Evolutionary conservation across 2,113 vertebrate genomes (phyloP), one percentile per base, ranked within the genome.

Genomic region (Cynocephalus volans): DNA sequence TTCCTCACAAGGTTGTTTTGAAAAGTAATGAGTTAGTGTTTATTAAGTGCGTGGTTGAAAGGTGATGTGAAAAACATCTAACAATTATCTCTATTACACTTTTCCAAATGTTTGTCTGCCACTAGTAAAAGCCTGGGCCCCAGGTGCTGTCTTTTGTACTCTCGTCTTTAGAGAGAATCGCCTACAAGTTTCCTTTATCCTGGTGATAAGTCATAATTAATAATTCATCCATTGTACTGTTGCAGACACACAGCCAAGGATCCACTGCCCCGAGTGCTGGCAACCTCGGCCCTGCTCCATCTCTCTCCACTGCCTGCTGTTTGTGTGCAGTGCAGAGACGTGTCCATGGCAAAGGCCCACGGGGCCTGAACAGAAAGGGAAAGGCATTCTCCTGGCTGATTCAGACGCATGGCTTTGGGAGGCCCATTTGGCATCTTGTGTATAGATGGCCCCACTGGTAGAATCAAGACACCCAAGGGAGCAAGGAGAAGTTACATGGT

Each of bases 221-320:
- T 97, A 98, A 97, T 98, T 98, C 93, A 97, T 97, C 75, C 65
- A 93, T 88, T 97, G 77, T 94, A 69, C 89, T 95, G 17, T 45
- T 4, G 6, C 54, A 93, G 64, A 93, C 60, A 41, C 52, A 14
- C 56, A 45, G 96, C 97, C 92, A 97, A 96, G 76, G 89, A 76
- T 41, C 76, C 77, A 94, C 48, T 0, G 54, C 97, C 89, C 62
- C 1, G 2, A 83, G 97, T 19, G 0, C 12, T 97, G 97, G 95
- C 94, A 95, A 89, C 54, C 88, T 72, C 73, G 8, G 1, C 41
- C 1, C 45, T 41, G 73, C 73, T 86, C 62, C 5, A 73, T 80
- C 54, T 90, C 6, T 2, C 64, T 88, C 21, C 2, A 2, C 36
- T 79, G 92, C 73, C 52, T 95, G n/a, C 28, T 95, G 8, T 86